A percentile compares a stretch with the other conserved stretches of the same genome.
Conservation (phyloP, 2,113 vertebrate species). For the Campylomormyrus tamandua region DNA sequence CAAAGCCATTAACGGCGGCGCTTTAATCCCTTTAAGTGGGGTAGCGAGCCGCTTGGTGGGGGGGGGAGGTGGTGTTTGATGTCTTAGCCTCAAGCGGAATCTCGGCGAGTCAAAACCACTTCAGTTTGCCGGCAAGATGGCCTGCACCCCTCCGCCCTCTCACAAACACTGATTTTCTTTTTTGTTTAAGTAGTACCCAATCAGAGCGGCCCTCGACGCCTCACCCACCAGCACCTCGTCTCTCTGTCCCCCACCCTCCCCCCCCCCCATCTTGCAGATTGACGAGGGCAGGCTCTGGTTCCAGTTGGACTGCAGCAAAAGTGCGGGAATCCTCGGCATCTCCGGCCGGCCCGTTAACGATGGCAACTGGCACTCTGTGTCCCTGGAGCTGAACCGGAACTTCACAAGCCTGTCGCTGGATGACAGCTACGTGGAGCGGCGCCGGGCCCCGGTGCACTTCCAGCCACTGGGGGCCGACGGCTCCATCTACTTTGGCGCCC, state of each 20-base stretch:
- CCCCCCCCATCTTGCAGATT: constrained; percentile 57
- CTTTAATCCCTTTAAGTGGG: constrained; percentile 8
- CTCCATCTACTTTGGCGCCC: constrained; percentile 82
- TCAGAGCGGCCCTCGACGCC: neutral
- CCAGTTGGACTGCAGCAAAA: constrained; percentile 75
- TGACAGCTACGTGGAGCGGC: constrained; percentile 83
- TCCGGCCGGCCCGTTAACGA: constrained; percentile 82
- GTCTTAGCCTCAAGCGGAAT: neutral
- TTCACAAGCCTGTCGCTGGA: constrained; percentile 88
- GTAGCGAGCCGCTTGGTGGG: neutral
- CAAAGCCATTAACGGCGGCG: neutral
- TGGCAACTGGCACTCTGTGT: constrained; percentile 88
- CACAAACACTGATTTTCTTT: neutral
- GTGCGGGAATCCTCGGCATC: constrained; percentile 77
- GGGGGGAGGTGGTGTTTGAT: neutral
- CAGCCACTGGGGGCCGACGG: constrained; percentile 69
- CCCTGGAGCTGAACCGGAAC: constrained; percentile 83
- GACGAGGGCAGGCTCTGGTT: constrained; percentile 91
- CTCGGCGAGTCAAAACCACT: neutral
- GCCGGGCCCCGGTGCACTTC: constrained; percentile 68
- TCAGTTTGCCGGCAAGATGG: neutral
- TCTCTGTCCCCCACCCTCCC: neutral
- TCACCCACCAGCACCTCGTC: neutral
- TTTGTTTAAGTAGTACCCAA: neutral
- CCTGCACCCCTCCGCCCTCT: neutral